Evolutionary conservation across 2,888 invertebrate species (phyloP), one percentile per base, ranked within the genome.

Genomic region (Andrena fulva): DNA sequence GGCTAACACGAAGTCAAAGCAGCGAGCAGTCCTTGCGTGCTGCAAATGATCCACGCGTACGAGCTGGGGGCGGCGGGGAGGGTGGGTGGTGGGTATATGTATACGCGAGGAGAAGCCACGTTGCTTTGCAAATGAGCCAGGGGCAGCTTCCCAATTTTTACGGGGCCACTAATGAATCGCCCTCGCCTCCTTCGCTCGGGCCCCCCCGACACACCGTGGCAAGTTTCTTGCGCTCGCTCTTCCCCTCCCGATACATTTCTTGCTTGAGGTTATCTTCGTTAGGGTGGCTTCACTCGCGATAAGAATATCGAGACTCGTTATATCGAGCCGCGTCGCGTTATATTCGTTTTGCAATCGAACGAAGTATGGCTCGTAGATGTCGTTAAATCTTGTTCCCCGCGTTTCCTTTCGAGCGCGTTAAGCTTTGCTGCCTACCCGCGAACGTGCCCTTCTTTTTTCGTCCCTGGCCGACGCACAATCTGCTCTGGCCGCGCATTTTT

Each of bases 111-210:
- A 72, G 71, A 63, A 72, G 67, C 66, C 75, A 60, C 72, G 82
- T 84, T 80, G 82, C 74, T 85, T 88, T 80, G 89, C 89, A 88
- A 88, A 88, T 88, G 85, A 85, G 87, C 71, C 82, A 70, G 77
- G 78, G 79, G 80, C 79, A 80, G 86, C 81, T 79, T 79, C 54
- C 82, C 54, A 82, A 87, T 89, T 89, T 88, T 89, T 88, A 85
- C 80, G 24, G 27, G 24, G n/a, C 77, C 63, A 31, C 76, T 88
- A 89, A 89, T 89, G 88, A 89, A 88, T 89, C 83, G 81, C 56
- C 73, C 67, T 78, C 68, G 73, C 71, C 75, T 82, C 77, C 82
- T 82, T 85, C 86, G 77, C 33, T 29, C 72, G 27, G 48, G 33
- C 67, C 68, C 84, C 33, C 72, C 70, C 85, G 69, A 66, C 83